phyloP scores from a whole-genome alignment of 2,888 invertebrate species.

The Polyommatus icarus region DNA sequence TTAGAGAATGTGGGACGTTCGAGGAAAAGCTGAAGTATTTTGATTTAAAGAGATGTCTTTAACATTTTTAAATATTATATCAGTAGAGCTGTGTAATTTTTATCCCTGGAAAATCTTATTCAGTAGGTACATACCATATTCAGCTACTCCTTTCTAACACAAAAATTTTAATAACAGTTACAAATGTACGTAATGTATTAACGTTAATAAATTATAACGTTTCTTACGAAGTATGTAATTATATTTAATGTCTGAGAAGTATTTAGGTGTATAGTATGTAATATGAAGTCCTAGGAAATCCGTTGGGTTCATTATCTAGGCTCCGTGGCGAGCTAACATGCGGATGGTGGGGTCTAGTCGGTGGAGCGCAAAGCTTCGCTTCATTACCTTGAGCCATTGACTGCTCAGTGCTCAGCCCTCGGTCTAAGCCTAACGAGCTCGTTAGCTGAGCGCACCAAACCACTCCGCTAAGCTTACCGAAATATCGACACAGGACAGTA shows the following conservation, averaged over 20 bases:
- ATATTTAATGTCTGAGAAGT: background rate
- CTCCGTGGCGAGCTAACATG: background rate
- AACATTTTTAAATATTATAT: too few species aligned
- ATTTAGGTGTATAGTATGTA: background rate
- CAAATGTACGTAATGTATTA: too few species aligned
- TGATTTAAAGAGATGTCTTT: too few species aligned
- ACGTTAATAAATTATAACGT: too few species aligned
- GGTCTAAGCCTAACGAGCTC: conserved; percentile 33
- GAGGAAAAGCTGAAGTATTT: too few species aligned
- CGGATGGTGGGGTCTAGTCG: conserved; percentile 28
- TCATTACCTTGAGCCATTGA: conserved; percentile 33
- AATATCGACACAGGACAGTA: background rate
- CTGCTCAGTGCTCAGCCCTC: conserved; percentile 33
- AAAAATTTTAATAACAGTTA: too few species aligned
- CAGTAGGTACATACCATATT: too few species aligned
- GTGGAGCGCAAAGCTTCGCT: conserved; percentile 32
- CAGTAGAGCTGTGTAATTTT: too few species aligned
- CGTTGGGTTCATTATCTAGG: conserved; percentile 22
- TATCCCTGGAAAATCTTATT: too few species aligned
- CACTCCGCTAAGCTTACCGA: background rate
- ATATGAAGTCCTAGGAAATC: conserved; percentile 21
- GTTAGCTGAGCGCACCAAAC: conserved; percentile 26
- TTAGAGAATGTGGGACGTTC: background rate
- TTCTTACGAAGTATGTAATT: background rate
- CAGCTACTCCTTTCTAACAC: too few species aligned